These are phyloP conservation scores for Cryptotis parvus DNA, from an alignment of 2,113 vertebrate species.

Conservation along the genomic window DNA sequence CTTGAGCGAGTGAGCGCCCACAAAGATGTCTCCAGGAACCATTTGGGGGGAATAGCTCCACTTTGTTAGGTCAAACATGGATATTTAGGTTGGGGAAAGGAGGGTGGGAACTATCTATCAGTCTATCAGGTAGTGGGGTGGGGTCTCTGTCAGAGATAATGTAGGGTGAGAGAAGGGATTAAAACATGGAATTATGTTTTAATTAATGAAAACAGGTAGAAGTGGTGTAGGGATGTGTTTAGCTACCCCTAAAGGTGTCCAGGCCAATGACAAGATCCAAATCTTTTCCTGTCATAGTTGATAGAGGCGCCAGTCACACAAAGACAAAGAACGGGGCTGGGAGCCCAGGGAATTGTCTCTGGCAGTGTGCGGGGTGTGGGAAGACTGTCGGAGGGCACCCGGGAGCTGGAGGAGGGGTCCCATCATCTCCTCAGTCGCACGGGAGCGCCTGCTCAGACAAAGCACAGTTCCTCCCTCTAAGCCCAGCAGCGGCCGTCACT, in stretches of 20 bases:
- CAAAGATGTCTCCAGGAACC: too few species aligned
- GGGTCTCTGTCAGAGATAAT: too few species aligned
- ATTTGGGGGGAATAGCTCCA: too few species aligned
- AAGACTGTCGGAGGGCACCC: neutral
- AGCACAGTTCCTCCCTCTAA: neutral
- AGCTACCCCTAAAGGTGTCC: neutral
- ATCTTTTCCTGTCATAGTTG: neutral
- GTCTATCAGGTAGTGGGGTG: too few species aligned
- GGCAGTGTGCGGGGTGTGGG: neutral
- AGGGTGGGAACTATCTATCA: too few species aligned
- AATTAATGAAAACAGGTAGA: too few species aligned
- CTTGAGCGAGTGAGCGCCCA: too few species aligned
- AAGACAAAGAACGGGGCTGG: neutral
- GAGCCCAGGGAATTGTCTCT: neutral
- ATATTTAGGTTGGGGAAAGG: too few species aligned
- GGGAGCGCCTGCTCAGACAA: neutral
- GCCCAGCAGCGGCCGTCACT: slow-evolving; percentile 10
- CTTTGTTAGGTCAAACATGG: too few species aligned
- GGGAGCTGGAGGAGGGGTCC: neutral
- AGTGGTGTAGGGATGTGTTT: too few species aligned
- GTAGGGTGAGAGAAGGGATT: too few species aligned
- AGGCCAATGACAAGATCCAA: neutral
- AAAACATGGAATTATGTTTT: too few species aligned
- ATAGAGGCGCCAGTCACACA: neutral
- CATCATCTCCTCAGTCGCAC: neutral